Percentiles rank a stretch among this genome's conserved stretches.
phyloP scores from a whole-genome alignment of 2,888 invertebrate species.

The Therioaphis trifolii region DNA sequence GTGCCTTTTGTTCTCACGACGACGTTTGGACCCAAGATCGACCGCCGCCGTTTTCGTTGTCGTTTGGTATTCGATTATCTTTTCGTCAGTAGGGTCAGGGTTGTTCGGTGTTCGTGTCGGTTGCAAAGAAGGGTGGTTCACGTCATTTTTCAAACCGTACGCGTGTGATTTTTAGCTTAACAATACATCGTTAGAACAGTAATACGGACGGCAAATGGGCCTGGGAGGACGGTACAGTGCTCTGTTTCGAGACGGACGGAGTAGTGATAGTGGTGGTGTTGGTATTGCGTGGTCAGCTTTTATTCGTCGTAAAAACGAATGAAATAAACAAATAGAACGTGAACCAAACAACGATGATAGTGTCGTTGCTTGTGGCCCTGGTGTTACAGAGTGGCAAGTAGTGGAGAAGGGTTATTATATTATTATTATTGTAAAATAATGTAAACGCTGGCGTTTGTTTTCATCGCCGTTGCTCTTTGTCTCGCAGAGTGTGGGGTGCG shows the following conservation, averaged over 20 bases:
- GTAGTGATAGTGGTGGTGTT: not conserved
- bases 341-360: slow-evolving; percentile 2
- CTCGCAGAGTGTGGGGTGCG: not conserved
- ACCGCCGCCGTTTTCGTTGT: not conserved
- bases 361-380: not conserved
- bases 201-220: not conserved
- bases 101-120: not conserved
- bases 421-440: slow-evolving; percentile 12
- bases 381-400: too few relatives aligned
- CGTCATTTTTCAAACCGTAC: not conserved
- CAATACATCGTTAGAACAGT: not conserved
- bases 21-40: not conserved
- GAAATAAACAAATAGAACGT: slow-evolving; percentile 6
- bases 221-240: not conserved
- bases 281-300: slow-evolving; percentile 5
- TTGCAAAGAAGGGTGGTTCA: not conserved
- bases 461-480: not conserved
- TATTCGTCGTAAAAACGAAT: slow-evolving; percentile 30
- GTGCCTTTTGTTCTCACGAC: not conserved
- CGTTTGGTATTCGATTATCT: not conserved
- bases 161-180: not conserved
- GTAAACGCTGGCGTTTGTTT: not conserved
- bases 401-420: not conserved
- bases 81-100: not conserved
- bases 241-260: not conserved